These are phyloP conservation scores for Coecobrya sp. DNA, from an alignment of 2,888 invertebrate species.

Conservation along the genomic window DNA sequence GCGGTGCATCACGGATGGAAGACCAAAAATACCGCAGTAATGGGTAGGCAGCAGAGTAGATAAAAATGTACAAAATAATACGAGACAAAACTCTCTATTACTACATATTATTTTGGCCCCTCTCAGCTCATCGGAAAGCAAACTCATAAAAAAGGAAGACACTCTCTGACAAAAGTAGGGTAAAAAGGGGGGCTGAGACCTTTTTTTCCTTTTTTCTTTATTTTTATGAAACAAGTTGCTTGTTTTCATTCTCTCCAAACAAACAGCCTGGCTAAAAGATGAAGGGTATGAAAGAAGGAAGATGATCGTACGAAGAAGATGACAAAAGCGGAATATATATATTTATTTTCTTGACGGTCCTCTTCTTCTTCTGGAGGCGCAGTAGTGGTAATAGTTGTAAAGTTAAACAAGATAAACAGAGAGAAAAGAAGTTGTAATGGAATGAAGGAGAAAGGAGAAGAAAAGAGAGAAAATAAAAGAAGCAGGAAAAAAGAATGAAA, in stretches of 20 bases:
- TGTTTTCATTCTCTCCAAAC: background rate
- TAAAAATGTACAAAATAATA: conserved; percentile 27
- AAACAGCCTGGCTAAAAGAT: conserved; percentile 16
- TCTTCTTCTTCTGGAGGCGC: background rate
- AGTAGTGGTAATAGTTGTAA: conserved; percentile 10
- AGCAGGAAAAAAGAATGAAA: background rate
- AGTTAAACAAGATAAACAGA: conserved; percentile 33
- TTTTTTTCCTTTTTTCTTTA: background rate
- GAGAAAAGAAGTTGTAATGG: conserved; percentile 37
- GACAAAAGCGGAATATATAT: background rate
- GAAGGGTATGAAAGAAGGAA: conserved; percentile 22
- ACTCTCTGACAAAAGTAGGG: conserved; percentile 56
- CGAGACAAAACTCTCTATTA: conserved; percentile 7
- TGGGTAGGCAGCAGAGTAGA: background rate
- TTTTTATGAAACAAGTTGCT: background rate
- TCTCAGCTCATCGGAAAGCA: background rate
- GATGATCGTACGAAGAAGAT: conserved; percentile 22
- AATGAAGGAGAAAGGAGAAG: background rate
- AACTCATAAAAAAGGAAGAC: conserved; percentile 26
- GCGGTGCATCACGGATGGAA: conserved; percentile 57
- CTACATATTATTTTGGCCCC: background rate
- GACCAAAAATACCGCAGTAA: conserved; percentile 70
- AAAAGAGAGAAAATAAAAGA: background rate
- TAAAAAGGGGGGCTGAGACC: background rate
- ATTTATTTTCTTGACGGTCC: background rate